Percentiles rank a stretch among this genome's conserved stretches.
These are phyloP conservation scores for Drosophila hawaiiensis DNA, from an alignment of 2,888 invertebrate genomes.

Conservation along the genomic window DNA sequence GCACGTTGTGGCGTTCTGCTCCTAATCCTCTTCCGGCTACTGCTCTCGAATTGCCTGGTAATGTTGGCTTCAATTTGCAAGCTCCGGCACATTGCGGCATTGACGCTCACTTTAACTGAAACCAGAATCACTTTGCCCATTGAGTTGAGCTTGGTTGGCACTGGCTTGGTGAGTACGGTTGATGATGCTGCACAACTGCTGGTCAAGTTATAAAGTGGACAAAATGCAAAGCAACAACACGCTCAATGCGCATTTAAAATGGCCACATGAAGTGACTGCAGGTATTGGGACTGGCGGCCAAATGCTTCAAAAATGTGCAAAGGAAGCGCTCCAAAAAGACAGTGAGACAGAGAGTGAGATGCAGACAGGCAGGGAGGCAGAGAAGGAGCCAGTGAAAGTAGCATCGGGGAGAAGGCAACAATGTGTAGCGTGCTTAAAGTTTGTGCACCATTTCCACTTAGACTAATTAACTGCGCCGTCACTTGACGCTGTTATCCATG, in stretches of 20 bases:
- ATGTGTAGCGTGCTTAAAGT: slow-evolving; percentile 66
- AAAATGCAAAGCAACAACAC: slow-evolving; percentile 44
- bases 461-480: slow-evolving; percentile 80
- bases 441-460: slow-evolving; percentile 78
- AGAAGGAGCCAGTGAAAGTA: slow-evolving; percentile 19
- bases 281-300: slow-evolving; percentile 29
- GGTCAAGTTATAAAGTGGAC: slow-evolving; percentile 25
- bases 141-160: slow-evolving; percentile 12
- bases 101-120: slow-evolving; percentile 7
- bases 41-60: slow-evolving; percentile 2
- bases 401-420: slow-evolving; percentile 41
- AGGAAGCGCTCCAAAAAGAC: slow-evolving; percentile 7
- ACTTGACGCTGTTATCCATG: slow-evolving; percentile 68
- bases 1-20: neutral
- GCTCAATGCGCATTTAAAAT: slow-evolving; percentile 67
- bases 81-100: slow-evolving; percentile 25
- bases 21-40: no score
- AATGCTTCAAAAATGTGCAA: slow-evolving; percentile 22
- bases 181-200: slow-evolving; percentile 3
- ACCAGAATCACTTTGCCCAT: slow-evolving; percentile 28
- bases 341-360: slow-evolving; percentile 2
- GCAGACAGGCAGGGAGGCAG: neutral
- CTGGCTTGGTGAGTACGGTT: slow-evolving; percentile 6
- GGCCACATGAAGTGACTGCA: slow-evolving; percentile 26
- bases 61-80: slow-evolving; percentile 14